Base-by-base conservation (phyloP, 2,888 invertebrate genomes). In the Frankliniella fusca region DNA sequence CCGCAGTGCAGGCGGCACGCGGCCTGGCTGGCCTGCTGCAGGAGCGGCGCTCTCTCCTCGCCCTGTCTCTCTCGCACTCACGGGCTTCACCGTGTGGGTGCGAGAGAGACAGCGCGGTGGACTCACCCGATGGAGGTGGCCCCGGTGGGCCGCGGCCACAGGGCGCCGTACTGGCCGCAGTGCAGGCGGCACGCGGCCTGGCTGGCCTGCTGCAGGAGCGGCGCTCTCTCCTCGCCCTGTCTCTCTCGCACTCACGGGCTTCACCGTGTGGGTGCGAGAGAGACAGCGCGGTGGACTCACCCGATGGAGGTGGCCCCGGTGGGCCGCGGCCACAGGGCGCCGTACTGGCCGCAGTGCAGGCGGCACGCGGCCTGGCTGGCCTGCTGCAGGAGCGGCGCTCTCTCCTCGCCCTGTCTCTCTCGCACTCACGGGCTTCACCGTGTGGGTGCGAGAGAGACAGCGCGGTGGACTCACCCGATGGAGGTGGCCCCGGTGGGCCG, bases 321-420 rank as follows among this genome's bases (percentile, higher is more conserved):
- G 0, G 94, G 94, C 85, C 89, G 88, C 0, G 94, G 94, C 94
- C 94, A 94, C 23, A 94, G 89, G 0, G 92, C 90, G 0, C 94
- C 93, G 85, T 91, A 92, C 61, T 90, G 88, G 0, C 93, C 93
- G 85, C 94, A 94, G 0, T 92, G 91, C 10, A 94, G 89, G 28
- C 93, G 90, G 85, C 94, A 94, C 76, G 92, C 89, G 83, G 91
- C 90, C 84, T 93, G 87, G 82, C 91, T 92, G 49, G 70, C 76
- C 50, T 81, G 65, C 20, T 76, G 70, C 70, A 76, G 70, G 23
- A 10, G 23, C 70, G 70, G 70, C 7, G 70, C 65, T 23, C 70
- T 27, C n/a, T n/a, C n/a, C n/a, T n/a, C n/a, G n/a, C n/a, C n/a
- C n/a, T n/a, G n/a, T n/a, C n/a, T n/a, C n/a, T n/a, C n/a, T n/a